Conservation (phyloP, 2,797 vertebrate genomes). For the Pseudochaenichthys georgianus region DNA sequence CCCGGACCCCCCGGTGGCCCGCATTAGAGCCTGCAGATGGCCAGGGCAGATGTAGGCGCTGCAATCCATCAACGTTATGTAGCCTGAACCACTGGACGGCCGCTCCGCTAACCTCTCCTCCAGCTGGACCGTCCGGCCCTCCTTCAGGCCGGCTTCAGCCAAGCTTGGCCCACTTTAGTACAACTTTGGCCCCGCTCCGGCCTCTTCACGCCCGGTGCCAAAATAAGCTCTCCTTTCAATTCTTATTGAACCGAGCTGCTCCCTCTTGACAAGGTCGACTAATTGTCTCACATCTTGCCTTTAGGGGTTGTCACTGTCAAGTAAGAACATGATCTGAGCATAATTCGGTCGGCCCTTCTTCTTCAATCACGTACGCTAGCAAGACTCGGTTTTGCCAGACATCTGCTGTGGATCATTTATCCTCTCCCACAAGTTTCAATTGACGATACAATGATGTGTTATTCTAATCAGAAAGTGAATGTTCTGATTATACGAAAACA, state of each 20-base stretch:
- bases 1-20: constrained; percentile 77
- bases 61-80: constrained; percentile 82
- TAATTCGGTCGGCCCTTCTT: constrained; percentile 21
- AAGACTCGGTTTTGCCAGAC: constrained; percentile 50
- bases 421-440: constrained; percentile 38
- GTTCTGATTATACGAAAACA: constrained; percentile 38
- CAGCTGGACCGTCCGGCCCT: constrained; percentile 60
- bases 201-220: constrained; percentile 29
- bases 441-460: constrained; percentile 47
- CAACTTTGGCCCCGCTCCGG: constrained; percentile 45
- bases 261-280: constrained; percentile 17
- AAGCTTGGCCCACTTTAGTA: constrained; percentile 65
- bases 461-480: constrained; percentile 48
- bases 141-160: constrained; percentile 43
- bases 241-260: constrained; percentile 31
- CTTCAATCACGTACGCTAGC: constrained; percentile 42
- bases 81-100: constrained; percentile 70
- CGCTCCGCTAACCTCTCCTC: constrained; percentile 68
- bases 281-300: constrained; percentile 32
- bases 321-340: constrained; percentile 21
- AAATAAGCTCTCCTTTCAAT: constrained; percentile 37
- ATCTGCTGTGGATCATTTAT: constrained; percentile 57
- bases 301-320: constrained; percentile 1
- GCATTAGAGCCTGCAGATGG: constrained; percentile 83
- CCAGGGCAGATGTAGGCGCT: constrained; percentile 81